Base-by-base conservation (phyloP, 2,797 vertebrate genomes). In the Tapera naevia region DNA sequence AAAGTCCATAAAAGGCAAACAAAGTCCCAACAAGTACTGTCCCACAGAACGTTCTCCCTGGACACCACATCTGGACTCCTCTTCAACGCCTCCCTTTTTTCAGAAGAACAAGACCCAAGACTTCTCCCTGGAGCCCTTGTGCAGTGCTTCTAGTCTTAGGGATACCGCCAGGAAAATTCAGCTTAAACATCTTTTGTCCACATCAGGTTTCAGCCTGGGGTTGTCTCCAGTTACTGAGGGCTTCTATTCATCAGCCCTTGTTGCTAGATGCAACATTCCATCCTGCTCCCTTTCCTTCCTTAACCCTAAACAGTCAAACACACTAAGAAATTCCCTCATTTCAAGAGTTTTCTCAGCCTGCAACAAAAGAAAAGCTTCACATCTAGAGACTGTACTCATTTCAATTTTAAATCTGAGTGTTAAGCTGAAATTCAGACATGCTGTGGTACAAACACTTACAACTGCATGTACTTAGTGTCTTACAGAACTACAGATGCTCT, bases 11-110 rank as follows among this genome's bases (percentile, higher is more conserved):
- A 86, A 96, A 95, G 85, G 88, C 69, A 91, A 96, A 70, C 23
- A 5, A 75, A 81, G 32, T 48, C 66, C 76, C 70, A 93, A 58
- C 27, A 84, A 94, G 58, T 4, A 39, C 62, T 60, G 66, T 79
- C 83, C 62, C 82, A 72, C 32, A 81, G 22, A 45, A 86, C 43
- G 61, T 86, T 81, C 80, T 94, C 83, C 93, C 91, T 32, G 51
- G 76, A 93, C 30, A 72, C 80, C 80, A 91, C 93, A 95, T 93
- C 88, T 88, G 91, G 83, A 66, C 70, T 93, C 76, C 82, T 94
- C 94, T 94, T 95, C 82, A 94, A 10, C 0, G 9, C 22, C 12
- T 88, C 50, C 35, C n/a, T 80, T 65, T 39, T 33, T 71, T 23
- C 66, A 43, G 43, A 89, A 80, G 60, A 86, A 50, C 2, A 27